Evolutionary conservation across 1,140 invertebrate species (phyloP).

Genomic region (Episyrphus balteatus): DNA sequence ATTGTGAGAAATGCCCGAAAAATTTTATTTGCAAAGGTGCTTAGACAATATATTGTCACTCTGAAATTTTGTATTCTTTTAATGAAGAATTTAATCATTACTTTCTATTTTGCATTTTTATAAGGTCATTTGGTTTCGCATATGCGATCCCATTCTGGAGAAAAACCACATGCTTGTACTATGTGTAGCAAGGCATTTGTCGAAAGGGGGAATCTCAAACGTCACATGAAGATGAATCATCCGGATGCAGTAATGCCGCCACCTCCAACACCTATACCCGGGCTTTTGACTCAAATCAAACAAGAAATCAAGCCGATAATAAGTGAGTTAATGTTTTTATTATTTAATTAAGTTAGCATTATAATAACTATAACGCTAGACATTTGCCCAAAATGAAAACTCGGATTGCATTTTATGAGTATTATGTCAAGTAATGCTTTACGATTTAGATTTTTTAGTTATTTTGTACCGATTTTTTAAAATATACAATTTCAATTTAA

Average conservation of each 20-base stretch:
- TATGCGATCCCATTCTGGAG: constrained; percentile 77
- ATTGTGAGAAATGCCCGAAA: constrained; percentile 92
- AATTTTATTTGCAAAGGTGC: constrained; percentile 91
- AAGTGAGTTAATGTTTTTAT: constrained; percentile 29
- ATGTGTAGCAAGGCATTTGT: constrained; percentile 69
- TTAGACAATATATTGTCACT: constrained; percentile 4
- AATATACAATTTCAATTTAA: no score
- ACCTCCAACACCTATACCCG: constrained; percentile 33
- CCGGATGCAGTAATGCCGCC: constrained; percentile 36
- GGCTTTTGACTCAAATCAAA: constrained; percentile 33
- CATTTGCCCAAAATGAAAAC: no score
- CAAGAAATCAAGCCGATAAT: constrained; percentile 36
- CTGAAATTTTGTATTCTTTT: not conserved
- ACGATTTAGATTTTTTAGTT: no score
- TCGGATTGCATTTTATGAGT: no score
- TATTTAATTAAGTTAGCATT: no score
- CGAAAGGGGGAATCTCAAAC: constrained; percentile 61
- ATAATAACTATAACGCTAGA: no score
- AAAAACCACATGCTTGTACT: constrained; percentile 65
- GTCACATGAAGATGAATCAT: constrained; percentile 42
- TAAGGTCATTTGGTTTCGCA: constrained; percentile 74
- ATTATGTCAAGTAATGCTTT: no score
- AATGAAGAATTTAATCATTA: not conserved
- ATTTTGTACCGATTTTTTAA: no score
- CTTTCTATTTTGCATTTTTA: constrained; percentile 12